Evolutionary conservation across 2,797 vertebrate genomes (phyloP), one percentile per base, ranked within the genome.

Genomic region (Ataeniobius toweri): DNA sequence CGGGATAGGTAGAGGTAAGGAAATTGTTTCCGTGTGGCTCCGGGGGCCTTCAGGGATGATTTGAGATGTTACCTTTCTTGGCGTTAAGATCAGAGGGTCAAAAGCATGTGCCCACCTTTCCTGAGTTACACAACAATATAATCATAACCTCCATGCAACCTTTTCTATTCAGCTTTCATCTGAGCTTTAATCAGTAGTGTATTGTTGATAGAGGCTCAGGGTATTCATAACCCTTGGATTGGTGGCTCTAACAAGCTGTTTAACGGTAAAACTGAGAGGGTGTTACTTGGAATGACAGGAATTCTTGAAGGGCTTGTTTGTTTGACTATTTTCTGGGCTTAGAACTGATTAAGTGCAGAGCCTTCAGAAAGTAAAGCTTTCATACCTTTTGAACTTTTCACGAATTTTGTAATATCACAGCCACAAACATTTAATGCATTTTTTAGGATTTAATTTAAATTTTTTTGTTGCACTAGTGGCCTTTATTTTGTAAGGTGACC

Each of bases 1-100:
- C 80, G 85, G 85, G 85, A 88, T 79, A 69, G 80, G 76, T 86
- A 86, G 93, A 88, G 84, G 68, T 20, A 59, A 85, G 79, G 86
- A 92, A 93, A 93, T 92, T 93, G 83, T 88, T 88, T 90, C 89
- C 83, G 85, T 82, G 84, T 85, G 89, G 75, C 85, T 84, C 75
- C 75, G 28, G 12, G 84, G 80, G 75, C 76, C 82, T 84, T 80
- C 71, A 44, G 46, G 31, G 80, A 80, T 82, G 78, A 80, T 81
- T 69, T 28, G 55, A 69, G 84, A 89, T 81, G 86, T 85, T 92
- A 86, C 88, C 86, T 91, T 86, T 83, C 82, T 86, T 91, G 87
- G 87, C 85, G 36, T 80, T 80, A 39, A 85, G 80, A 91, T 91
- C 87, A 92, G 88, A 90, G 84, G 80, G 74, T 24, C 70, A 79